Conservation (phyloP, 2,888 invertebrate genomes). For the Aleiodes alternator region DNA sequence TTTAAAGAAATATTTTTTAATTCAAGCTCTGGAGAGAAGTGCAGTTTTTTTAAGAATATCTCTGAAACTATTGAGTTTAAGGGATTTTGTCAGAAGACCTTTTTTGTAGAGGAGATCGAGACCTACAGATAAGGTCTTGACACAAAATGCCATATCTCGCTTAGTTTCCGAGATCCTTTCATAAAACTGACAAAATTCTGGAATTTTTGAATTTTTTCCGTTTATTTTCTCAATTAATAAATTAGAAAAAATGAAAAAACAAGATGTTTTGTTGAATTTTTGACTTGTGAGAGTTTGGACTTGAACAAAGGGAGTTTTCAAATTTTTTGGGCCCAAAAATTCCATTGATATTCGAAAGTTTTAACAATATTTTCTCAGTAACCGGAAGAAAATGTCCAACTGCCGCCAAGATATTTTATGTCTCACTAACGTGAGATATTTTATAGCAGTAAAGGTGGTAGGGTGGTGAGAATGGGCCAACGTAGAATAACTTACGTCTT, state of each 20-base stretch:
- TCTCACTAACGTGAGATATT: slow-evolving; percentile 45
- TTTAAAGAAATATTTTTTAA: neutral
- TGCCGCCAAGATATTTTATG: slow-evolving; percentile 43
- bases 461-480: slow-evolving; percentile 54
- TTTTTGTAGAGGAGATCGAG: too few species aligned
- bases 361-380: neutral
- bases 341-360: slow-evolving; percentile 9
- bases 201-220: too few species aligned
- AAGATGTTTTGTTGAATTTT: too few species aligned
- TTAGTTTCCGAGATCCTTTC: too few species aligned
- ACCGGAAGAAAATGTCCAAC: slow-evolving; percentile 52
- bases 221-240: too few species aligned
- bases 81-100: too few species aligned
- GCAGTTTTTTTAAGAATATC: neutral
- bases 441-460: slow-evolving; percentile 32
- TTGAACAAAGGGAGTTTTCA: neutral
- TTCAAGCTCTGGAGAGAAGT: neutral
- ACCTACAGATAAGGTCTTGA: too few species aligned
- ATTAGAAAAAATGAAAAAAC: too few species aligned
- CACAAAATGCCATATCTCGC: too few species aligned
- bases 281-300: too few species aligned
- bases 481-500: slow-evolving; percentile 58
- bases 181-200: too few species aligned
- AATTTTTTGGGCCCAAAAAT: neutral
- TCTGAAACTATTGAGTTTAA: too few species aligned